Percentiles rank a stretch among this genome's conserved stretches.
Conservation (phyloP, 2,113 vertebrate genomes). For the Cephalopterus ornatus region DNA sequence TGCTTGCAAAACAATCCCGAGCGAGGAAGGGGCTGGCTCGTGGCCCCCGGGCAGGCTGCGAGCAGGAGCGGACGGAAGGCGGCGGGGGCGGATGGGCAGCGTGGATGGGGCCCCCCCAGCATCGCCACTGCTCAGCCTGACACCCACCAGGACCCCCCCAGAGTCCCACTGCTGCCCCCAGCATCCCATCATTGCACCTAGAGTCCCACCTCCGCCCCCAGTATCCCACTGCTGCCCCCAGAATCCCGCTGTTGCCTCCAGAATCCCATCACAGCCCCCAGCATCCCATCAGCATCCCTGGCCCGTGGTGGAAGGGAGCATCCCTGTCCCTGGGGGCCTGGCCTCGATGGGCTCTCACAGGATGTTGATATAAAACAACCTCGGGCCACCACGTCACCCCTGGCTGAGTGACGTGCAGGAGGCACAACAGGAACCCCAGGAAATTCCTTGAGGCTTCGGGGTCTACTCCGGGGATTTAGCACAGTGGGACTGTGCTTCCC, state of each 20-base stretch:
- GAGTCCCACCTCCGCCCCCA: fast-evolving
- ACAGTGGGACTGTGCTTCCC: fast-evolving
- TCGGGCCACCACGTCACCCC: fast-evolving
- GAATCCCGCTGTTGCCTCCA: fast-evolving
- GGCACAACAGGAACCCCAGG: background rate
- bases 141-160: fast-evolving
- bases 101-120: fast-evolving
- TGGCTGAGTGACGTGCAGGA: fast-evolving
- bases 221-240: fast-evolving
- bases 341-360: background rate
- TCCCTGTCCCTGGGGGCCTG: background rate
- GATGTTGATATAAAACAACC: background rate
- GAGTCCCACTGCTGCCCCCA: too few species aligned
- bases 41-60: background rate
- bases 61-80: background rate
- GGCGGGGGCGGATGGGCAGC: fast-evolving
- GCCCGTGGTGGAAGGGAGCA: fast-evolving
- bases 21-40: background rate
- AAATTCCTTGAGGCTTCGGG: background rate
- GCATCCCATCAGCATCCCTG: fast-evolving
- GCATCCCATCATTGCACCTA: background rate
- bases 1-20: conserved; percentile 44
- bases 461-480: background rate
- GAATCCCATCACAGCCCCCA: fast-evolving
- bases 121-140: background rate